These are phyloP conservation scores for Cacoxenus indagator DNA, from an alignment of 2,888 invertebrate species.

Conservation along the genomic window DNA sequence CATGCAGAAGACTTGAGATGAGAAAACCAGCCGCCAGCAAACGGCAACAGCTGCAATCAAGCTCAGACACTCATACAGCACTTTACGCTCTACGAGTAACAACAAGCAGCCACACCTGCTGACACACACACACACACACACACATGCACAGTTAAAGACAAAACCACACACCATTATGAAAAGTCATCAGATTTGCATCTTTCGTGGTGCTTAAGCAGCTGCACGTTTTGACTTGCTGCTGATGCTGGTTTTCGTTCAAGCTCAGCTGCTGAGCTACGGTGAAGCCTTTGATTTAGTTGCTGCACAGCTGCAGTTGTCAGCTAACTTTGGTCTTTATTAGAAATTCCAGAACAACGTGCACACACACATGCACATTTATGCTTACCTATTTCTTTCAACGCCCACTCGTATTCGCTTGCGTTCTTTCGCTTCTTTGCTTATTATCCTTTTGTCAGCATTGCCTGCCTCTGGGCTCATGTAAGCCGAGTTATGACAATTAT, in stretches of 20 bases:
- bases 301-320: neutral
- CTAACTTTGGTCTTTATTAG: neutral
- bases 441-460: neutral
- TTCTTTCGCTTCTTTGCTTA: neutral
- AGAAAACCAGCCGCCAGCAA: neutral
- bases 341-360: neutral
- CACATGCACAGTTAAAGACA: neutral
- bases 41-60: neutral
- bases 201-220: neutral
- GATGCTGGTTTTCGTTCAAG: neutral
- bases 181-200: neutral
- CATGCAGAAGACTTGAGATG: conserved; percentile 9
- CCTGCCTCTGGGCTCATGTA: neutral
- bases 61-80: neutral
- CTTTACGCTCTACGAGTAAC: no score
- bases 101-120: no score
- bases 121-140: neutral
- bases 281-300: neutral
- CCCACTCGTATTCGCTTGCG: neutral
- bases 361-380: neutral
- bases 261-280: neutral
- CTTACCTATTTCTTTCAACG: neutral
- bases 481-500: conserved; percentile 36
- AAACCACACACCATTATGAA: neutral
- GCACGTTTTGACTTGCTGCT: neutral